Conservation (phyloP, 1,140 invertebrate species). For the Zeugodacus cucurbitae region DNA sequence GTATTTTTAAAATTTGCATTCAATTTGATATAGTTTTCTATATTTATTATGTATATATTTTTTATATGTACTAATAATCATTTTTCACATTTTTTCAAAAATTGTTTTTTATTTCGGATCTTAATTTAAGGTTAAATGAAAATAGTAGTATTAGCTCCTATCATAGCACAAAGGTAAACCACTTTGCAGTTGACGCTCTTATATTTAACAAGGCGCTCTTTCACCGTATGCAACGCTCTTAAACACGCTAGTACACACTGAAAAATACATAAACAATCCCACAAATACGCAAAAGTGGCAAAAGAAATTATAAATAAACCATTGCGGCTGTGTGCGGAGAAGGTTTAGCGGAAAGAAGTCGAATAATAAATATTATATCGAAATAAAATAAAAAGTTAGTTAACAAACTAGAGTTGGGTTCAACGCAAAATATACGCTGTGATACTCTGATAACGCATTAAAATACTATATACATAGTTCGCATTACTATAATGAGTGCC, state of each 20-base stretch:
- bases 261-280: neutral
- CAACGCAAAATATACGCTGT: too few species aligned
- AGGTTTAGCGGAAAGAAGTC: neutral
- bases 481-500: neutral
- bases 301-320: conserved; percentile 3
- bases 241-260: neutral
- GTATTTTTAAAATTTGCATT: too few species aligned
- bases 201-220: neutral
- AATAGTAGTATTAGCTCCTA: neutral
- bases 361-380: neutral
- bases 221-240: neutral
- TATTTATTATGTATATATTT: too few species aligned
- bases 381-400: neutral
- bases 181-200: neutral
- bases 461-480: neutral
- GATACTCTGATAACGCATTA: neutral
- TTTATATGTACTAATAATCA: too few species aligned
- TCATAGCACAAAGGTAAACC: neutral
- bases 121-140: too few species aligned
- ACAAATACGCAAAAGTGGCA: neutral
- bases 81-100: too few species aligned
- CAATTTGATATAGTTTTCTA: too few species aligned
- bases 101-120: too few species aligned
- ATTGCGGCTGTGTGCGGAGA: neutral
- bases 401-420: neutral